phyloP scores from a whole-genome alignment of 2,113 vertebrate species.

The Pterocles burchelli region DNA sequence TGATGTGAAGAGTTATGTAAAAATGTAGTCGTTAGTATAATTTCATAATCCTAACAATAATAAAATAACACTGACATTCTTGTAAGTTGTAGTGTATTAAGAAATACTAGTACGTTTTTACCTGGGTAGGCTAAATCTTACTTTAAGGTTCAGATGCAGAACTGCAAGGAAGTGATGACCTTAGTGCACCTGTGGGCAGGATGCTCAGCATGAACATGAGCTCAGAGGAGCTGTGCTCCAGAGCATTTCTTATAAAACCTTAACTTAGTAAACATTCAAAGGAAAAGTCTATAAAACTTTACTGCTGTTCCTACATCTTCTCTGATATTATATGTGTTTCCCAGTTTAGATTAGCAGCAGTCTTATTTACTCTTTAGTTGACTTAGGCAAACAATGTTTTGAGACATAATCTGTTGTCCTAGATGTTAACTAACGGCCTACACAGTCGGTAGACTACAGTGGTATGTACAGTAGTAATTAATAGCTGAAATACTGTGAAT shows the following conservation, averaged over 20 bases:
- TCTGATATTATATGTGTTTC: background rate
- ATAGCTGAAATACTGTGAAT: background rate
- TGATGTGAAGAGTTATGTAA: background rate
- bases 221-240: background rate
- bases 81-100: background rate
- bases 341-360: background rate
- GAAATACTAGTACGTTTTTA: background rate
- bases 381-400: background rate
- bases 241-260: background rate
- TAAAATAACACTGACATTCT: background rate
- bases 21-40: background rate
- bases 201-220: background rate
- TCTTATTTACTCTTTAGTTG: background rate
- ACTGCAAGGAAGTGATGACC: background rate
- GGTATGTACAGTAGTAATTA: background rate
- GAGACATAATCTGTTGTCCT: background rate
- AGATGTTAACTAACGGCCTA: background rate
- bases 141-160: background rate
- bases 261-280: background rate
- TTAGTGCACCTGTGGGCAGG: background rate
- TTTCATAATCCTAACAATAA: background rate
- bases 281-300: background rate
- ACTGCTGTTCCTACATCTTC: background rate
- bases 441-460: background rate
- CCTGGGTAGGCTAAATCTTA: fast-evolving